Evolutionary conservation across 2,797 vertebrate genomes (phyloP), one percentile per base, ranked within the genome.

Genomic region (Spheniscus humboldti): DNA sequence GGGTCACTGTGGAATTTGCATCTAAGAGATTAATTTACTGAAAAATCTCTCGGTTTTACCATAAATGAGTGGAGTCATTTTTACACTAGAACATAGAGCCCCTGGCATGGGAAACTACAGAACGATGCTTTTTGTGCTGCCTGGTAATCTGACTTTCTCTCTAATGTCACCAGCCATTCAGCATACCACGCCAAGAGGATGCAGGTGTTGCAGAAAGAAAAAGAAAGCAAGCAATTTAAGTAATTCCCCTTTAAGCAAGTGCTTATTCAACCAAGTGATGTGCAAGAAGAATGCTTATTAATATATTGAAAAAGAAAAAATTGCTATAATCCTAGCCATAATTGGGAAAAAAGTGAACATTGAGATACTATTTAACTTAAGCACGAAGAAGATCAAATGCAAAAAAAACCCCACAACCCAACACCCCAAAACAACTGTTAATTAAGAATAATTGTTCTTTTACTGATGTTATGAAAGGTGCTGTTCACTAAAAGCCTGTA

Each of bases 341-440:
- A 82, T 23, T 73, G 56, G 39, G 47, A 10, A 4, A 88, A 52
- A 79, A 88, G 56, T 73, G 9, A 88, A 41, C 24, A 33, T 41
- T 88, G 75, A 76, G 31, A 47, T 86, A 48, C 41, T 55, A 43
- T 94, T 97, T 95, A 53, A 88, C 62, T 96, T 96, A 94, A 86
- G 28, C 31, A 25, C 41, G 6, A 64, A 77, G 56, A 85, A 73
- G 37, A 79, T 86, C 48, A 83, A 77, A 84, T 23, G 18, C 39
- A 84, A 71, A 81, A 91, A 39, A 47, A 43, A 2, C 4, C 45
- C 7, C 25, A 30, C 48, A 79, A 41, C 24, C 19, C 28, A 83
- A 25, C 8, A 66, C 31, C 45, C 28, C 10, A 11, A 69, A 80
- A 30, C 22, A 37, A 7, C 45, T 88, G 56, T 86, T 94, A 88